Conservation (phyloP, 2,888 invertebrate species). For the Archips crataeganus region DNA sequence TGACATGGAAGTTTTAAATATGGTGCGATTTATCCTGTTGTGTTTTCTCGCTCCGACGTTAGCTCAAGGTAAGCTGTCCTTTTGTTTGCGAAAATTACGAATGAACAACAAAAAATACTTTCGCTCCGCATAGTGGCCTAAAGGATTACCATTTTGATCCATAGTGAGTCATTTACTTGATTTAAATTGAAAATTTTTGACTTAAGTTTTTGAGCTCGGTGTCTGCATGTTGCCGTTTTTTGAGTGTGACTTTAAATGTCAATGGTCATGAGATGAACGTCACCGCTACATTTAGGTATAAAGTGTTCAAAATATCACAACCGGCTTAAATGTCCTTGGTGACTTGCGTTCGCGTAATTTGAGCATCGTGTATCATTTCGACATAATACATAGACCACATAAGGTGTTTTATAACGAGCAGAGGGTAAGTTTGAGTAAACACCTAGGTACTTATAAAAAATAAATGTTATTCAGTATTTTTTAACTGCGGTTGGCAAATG, state of each 20-base stretch:
- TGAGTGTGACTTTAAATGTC: neutral
- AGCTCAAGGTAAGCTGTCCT: conserved; percentile 26
- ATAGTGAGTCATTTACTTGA: neutral
- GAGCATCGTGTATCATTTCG: neutral
- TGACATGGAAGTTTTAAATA: conserved; percentile 67
- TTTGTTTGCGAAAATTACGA: conserved; percentile 12
- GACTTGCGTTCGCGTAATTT: neutral
- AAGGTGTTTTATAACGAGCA: too few species aligned
- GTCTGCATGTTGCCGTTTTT: neutral
- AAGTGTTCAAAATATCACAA: neutral
- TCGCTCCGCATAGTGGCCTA: neutral
- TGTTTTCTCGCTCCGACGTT: conserved; percentile 70
- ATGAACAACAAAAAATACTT: conserved; percentile 9
- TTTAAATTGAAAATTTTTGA: neutral
- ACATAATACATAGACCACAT: neutral
- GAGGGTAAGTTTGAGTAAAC: too few species aligned
- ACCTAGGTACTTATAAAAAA: too few species aligned
- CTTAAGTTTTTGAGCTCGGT: neutral
- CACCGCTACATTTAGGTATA: neutral
- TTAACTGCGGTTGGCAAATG: too few species aligned
- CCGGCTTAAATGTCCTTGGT: neutral
- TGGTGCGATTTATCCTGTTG: conserved; percentile 78
- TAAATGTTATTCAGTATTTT: too few species aligned
- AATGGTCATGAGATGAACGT: neutral
- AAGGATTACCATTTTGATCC: neutral